phyloP scores from a whole-genome alignment of 2,113 vertebrate species.

The Sceloporus tristichus region DNA sequence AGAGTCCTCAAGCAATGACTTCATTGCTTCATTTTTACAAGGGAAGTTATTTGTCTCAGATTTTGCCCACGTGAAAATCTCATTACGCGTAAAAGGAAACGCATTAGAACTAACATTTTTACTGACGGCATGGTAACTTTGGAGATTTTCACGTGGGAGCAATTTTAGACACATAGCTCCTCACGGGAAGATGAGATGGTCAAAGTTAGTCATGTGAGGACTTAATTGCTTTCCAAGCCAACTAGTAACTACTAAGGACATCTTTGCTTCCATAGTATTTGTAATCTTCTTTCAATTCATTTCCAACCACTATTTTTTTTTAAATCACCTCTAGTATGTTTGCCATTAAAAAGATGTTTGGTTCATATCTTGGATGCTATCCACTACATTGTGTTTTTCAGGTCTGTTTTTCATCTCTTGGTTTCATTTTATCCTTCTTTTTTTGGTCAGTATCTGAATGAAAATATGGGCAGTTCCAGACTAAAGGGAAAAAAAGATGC shows the following conservation, averaged over 20 bases:
- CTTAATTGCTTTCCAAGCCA: background rate
- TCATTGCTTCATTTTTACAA: slow-evolving; percentile 11
- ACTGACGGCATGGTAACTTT: background rate
- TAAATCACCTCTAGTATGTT: fast-evolving
- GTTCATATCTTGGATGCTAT: background rate
- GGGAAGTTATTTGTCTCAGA: slow-evolving; percentile 9
- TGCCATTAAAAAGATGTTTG: background rate
- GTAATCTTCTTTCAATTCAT: background rate
- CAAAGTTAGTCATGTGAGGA: background rate
- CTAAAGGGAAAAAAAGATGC: too few relatives aligned
- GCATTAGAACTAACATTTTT: background rate
- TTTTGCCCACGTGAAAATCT: slow-evolving; percentile 19
- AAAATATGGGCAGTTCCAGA: too few relatives aligned
- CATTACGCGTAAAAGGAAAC: background rate
- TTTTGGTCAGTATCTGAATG: slow-evolving; percentile 15
- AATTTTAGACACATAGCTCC: background rate
- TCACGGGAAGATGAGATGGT: background rate
- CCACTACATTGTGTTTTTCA: fast-evolving
- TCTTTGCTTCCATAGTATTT: background rate
- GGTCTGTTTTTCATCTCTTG: fast-evolving
- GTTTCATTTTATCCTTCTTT: background rate
- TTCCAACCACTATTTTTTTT: background rate
- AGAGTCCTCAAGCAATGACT: slow-evolving; percentile 4
- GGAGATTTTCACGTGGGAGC: background rate
- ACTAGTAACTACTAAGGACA: background rate